Percentiles rank a stretch among this genome's conserved stretches.
Conservation (phyloP, 2,888 invertebrate genomes). For the Onchidella celtica region DNA sequence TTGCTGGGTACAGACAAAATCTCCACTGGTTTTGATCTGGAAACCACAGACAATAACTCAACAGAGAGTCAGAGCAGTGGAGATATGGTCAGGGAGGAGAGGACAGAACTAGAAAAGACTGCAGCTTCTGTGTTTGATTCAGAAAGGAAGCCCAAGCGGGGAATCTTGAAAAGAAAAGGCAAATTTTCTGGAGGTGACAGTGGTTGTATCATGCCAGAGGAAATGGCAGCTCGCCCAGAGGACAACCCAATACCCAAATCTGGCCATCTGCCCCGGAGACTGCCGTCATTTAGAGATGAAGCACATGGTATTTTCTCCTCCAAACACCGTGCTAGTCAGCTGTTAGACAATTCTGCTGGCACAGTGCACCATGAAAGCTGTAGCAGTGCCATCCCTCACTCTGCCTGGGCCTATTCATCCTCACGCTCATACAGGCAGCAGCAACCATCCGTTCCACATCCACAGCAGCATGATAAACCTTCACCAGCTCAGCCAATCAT, state of each 20-base stretch:
- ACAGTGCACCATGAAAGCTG: constrained; percentile 8
- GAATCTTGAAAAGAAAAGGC: constrained; percentile 74
- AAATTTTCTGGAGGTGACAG: constrained; percentile 72
- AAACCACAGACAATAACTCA: background rate
- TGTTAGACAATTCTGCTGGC: constrained; percentile 9
- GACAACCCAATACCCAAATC: constrained; percentile 34
- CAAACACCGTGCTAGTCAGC: constrained; percentile 37
- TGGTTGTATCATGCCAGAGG: constrained; percentile 65
- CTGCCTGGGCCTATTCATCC: background rate
- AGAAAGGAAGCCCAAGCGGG: constrained; percentile 69
- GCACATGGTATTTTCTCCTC: constrained; percentile 45
- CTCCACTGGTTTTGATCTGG: constrained; percentile 1
- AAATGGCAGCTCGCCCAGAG: constrained; percentile 45
- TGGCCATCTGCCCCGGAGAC: constrained; percentile 37
- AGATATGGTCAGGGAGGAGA: background rate
- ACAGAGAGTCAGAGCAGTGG: background rate
- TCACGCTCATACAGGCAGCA: background rate
- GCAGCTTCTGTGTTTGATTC: constrained; percentile 67
- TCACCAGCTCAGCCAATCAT: background rate
- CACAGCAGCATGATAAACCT: background rate
- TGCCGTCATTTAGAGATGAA: constrained; percentile 43
- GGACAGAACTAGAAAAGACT: background rate
- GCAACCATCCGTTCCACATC: background rate
- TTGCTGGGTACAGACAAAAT: constrained; percentile 28
- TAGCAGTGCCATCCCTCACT: constrained; percentile 12